Percentiles rank a stretch among this genome's conserved stretches.
These are phyloP conservation scores for Hofmannophila pseudospretella DNA, from an alignment of 2,888 invertebrate genomes.

Conservation along the genomic window DNA sequence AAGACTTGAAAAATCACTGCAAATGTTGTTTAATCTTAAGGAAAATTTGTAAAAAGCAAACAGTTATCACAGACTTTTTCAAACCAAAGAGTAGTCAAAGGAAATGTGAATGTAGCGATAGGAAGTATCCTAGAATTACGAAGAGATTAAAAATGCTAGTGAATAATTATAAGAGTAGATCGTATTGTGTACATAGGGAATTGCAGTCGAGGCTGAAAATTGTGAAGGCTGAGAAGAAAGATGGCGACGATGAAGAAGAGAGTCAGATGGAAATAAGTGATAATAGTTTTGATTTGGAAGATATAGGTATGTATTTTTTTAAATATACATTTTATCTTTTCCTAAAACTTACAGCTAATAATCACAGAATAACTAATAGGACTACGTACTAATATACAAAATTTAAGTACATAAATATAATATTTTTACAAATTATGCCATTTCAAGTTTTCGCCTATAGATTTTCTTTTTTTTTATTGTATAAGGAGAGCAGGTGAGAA, in stretches of 20 bases:
- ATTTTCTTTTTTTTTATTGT: too few relatives aligned
- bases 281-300: slow-evolving; percentile 26
- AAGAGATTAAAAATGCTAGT: slow-evolving; percentile 48
- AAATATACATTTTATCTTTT: too few relatives aligned
- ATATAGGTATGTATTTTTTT: slow-evolving; percentile 37
- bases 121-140: slow-evolving; percentile 38
- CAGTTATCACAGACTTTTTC: slow-evolving; percentile 52
- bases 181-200: slow-evolving; percentile 24
- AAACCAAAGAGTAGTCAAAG: slow-evolving; percentile 17
- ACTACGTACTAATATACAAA: too few relatives aligned
- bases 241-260: slow-evolving; percentile 2
- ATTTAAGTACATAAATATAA: too few relatives aligned
- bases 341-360: too few relatives aligned
- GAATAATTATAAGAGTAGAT: slow-evolving; percentile 32
- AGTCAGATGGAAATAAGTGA: neutral
- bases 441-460: too few relatives aligned
- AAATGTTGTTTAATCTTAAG: slow-evolving; percentile 47
- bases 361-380: neutral
- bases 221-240: slow-evolving; percentile 9
- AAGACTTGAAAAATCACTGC: slow-evolving; percentile 35
- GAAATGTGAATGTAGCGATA: slow-evolving; percentile 41
- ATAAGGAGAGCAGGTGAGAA: too few relatives aligned
- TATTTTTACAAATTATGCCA: too few relatives aligned
- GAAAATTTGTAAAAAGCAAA: slow-evolving; percentile 33
- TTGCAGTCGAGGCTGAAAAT: slow-evolving; percentile 26